Base-by-base conservation (phyloP, 2,888 invertebrate species). In the Phyllotreta striolata region DNA sequence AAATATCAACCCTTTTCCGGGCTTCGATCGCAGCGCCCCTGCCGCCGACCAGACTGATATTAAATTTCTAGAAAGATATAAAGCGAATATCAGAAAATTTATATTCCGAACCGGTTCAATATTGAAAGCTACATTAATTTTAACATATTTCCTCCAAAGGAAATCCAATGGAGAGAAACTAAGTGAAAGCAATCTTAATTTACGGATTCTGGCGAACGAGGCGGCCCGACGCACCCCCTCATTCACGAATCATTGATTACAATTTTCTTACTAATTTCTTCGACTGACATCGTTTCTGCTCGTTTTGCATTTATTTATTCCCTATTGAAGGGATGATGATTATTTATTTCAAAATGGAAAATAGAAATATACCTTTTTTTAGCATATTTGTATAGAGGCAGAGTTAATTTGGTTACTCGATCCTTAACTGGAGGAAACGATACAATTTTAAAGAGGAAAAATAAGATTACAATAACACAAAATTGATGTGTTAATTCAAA, bases 241-340 rank as follows among this genome's bases (percentile, higher is more conserved):
- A 70, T 77, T 79, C 80, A 77, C 79, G 75, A 78, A 78, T 79
- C 79, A 80, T 79, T 79, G 80, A 80, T 78, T 78, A 76, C 77
- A 80, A 80, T 79, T 80, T 80, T 79, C 79, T 79, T 76, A 76
- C 77, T 79, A 79, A 79, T 79, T 80, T 79, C 78, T 79, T 77
- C 72, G 73, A 66, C 68, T 68, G 61, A 63, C 59, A 72, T 71
- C 68, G 2, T 24, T 66, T 57, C 62, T 58, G 44, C 56, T n/a
- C 37, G n/a, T 51, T 71, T 4, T 24, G 24, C 24, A 24, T 24
- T 72, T 67, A 72, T 70, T 71, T 70, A 70, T 70, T 71, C 68
- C 55, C 63, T 66, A 62, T 62, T 55, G 58, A 49, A 35, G 38
- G 52, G 12, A 59, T 55, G 13, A 55, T 55, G 41, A 49, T 52